These are phyloP conservation scores for Ricordea florida DNA, from an alignment of 92 coral and sea anemone species.

Conservation along the genomic window DNA sequence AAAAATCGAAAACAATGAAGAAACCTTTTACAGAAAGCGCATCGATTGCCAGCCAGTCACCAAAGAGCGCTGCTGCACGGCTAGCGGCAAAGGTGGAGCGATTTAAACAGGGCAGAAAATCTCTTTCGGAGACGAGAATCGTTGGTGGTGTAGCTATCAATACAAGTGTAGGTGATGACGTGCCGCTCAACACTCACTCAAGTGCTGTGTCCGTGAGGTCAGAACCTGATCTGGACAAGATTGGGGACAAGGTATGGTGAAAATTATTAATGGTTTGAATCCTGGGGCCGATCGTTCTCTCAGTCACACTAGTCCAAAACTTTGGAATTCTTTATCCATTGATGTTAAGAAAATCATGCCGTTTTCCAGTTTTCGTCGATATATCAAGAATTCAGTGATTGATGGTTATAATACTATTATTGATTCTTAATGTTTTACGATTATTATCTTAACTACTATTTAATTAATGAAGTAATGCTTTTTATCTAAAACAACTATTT, in stretches of 20 bases:
- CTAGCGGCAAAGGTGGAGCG: constrained; percentile 65
- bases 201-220: constrained; percentile 72
- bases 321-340: too few relatives aligned
- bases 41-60: constrained; percentile 11
- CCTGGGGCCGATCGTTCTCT: too few relatives aligned
- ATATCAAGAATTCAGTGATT: too few relatives aligned
- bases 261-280: too few relatives aligned
- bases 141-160: constrained; percentile 97
- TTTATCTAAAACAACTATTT: too few relatives aligned
- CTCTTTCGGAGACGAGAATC: constrained; percentile 86
- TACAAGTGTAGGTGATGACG: constrained; percentile 46
- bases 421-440: too few relatives aligned
- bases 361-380: too few relatives aligned
- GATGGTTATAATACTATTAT: too few relatives aligned
- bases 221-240: constrained; percentile 24
- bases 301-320: too few relatives aligned
- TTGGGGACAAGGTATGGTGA: constrained; percentile 24
- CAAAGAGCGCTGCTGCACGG: constrained; percentile 49
- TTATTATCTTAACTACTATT: too few relatives aligned
- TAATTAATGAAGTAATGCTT: too few relatives aligned
- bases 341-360: too few relatives aligned
- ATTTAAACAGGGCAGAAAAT: constrained; percentile 68
- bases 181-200: constrained; percentile 71
- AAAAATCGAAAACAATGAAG: constrained; percentile 20
- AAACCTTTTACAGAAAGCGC: not conserved